Evolutionary conservation across 1,140 invertebrate genomes (phyloP).

Genomic region (Heliothis virescens): DNA sequence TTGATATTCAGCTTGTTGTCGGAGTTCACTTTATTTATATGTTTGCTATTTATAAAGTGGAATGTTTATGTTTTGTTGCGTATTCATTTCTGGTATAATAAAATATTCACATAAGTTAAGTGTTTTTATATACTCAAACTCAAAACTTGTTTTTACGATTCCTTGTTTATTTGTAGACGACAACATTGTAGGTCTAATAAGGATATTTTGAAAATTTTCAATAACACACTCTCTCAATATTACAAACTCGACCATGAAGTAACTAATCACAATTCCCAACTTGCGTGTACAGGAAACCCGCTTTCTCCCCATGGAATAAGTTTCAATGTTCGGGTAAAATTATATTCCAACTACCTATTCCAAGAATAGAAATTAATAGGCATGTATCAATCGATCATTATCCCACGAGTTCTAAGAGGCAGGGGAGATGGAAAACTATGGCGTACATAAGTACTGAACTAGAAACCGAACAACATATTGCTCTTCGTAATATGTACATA

Average conservation of each 20-base stretch:
- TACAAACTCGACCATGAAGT: no score
- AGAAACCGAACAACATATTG: slow-evolving; percentile 19
- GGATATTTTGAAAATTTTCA: no score
- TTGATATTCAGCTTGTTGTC: no score
- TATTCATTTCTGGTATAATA: no score
- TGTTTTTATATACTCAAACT: no score
- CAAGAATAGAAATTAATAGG: slow-evolving; percentile 28
- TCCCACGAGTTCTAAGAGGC: slow-evolving; percentile 24
- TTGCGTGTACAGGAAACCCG: not conserved
- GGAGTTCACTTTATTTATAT: no score
- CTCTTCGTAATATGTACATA: slow-evolving; percentile 7
- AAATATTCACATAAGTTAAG: no score
- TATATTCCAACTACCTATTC: not conserved
- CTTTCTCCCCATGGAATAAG: not conserved
- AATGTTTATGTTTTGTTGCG: no score
- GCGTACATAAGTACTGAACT: not conserved
- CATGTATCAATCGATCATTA: slow-evolving; percentile 36
- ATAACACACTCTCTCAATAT: not conserved
- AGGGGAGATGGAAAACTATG: slow-evolving; percentile 16
- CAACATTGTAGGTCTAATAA: no score
- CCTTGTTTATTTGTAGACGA: no score
- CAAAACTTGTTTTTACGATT: no score
- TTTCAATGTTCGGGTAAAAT: slow-evolving; percentile 1
- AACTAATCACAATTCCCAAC: not conserved
- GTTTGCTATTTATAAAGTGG: no score